Base-by-base conservation (phyloP, 1,140 invertebrate species). In the Streblospio benedicti region DNA sequence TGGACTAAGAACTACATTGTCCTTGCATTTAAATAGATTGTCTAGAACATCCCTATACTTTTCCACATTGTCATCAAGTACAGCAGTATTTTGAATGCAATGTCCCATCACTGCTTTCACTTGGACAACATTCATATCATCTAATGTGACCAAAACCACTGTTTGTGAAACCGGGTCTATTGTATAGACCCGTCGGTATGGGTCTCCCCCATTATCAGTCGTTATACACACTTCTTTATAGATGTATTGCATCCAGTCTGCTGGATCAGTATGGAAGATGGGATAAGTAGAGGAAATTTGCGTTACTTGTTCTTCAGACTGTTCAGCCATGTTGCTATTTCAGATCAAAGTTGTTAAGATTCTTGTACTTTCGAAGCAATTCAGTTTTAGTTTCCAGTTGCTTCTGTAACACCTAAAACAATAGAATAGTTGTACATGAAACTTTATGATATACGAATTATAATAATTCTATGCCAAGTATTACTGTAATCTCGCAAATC, bases 331-430 rank as follows among this genome's bases (percentile, higher is more conserved):
- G n/a, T n/a, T n/a, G n/a, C n/a, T n/a, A n/a, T n/a, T n/a, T n/a
- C n/a, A n/a, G n/a, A n/a, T n/a, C n/a, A 56, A 73, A 71, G 69
- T 79, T 89, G 60, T 85, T 83, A 65, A 86, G 88, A 72, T 89
- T 87, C 72, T 91, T 87, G 76, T 95, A 96, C 69, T 94, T 94
- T 55, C 88, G 82, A 27, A 97, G 77, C 4, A 95, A 81, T 77
- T 93, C 87, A 67, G 89, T 85, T 76, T 97, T 96, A n/a, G 93
- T 75, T 64, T 84, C 82, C 2, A 97, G 74, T 76, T 96, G 92
- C 67, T 89, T 90, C 57, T 88, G 82, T 4, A 96, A 81, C 56
- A 87, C n/a, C n/a, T n/a, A n/a, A n/a, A n/a, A n/a, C n/a, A n/a
- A n/a, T n/a, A n/a, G n/a, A n/a, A n/a, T n/a, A n/a, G n/a, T n/a